Evolutionary conservation across 1,140 invertebrate genomes (phyloP), one percentile per base, ranked within the genome.

Genomic region (Semibalanus balanoides): DNA sequence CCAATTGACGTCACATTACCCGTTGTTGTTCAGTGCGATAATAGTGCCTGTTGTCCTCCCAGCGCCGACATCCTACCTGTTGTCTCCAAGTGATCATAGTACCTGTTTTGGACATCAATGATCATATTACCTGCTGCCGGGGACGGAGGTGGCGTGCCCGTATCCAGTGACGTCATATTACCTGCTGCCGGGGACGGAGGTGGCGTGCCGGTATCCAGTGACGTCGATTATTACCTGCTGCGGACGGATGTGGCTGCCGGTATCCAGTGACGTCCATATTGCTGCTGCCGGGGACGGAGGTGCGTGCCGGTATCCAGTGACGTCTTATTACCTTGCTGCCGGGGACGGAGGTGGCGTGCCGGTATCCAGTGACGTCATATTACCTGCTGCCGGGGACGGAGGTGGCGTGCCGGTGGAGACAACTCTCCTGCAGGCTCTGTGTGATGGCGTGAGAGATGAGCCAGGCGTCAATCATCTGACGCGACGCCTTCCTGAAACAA

Each of bases 401-500:
- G 29, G 74, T 51, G 76, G 64, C 74, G 27, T 76, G 40, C 30
- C 73, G 71, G 74, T 74, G 75, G 85, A 85, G 78, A 85, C 86
- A 74, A 0, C 76, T 69, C 11, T 43, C 72, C 14, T 76, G 76
- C 0, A 76, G 64, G 76, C 77, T 78, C 78, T 82, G 80, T 35
- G 83, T 81, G 29, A 93, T 91, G 79, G 93, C 91, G 83, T 94
- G 92, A 5, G 93, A 91, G 70, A 95, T 89, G 80, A 96, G 85
- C 94, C 94, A 97, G 70, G 90, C 88, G 83, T 97, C 95, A 77
- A 97, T 92, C 81, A 95, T 91, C 81, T 93, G 91, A 76, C 94
- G 87, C 74, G 93, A 93, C 69, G 93, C 94, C 87, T 97, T 97
- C 83, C 94, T 93, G 86, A 75, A 83, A 82, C 64, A 80, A 28